Evolutionary conservation across 2,113 vertebrate genomes (phyloP).

Genomic region (Noctilio leporinus): DNA sequence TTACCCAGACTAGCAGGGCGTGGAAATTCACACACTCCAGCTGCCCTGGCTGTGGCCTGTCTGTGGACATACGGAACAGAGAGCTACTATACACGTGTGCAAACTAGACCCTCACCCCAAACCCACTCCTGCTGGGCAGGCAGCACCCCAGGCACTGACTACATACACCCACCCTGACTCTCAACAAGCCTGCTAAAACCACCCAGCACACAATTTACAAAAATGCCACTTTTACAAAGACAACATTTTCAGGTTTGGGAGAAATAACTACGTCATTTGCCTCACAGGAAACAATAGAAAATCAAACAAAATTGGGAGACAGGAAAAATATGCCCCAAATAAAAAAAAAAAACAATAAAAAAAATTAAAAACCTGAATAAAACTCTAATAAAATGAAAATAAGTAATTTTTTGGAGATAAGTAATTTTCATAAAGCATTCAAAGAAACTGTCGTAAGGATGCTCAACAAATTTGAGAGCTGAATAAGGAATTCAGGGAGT

Average conservation of each 20-base stretch:
- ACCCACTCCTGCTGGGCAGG: not conserved
- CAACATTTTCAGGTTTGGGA: not conserved
- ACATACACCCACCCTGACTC: not conserved
- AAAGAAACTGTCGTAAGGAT: not conserved
- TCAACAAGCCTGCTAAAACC: not conserved
- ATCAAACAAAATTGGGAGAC: not conserved
- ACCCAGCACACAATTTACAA: not conserved
- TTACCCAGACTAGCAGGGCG: not conserved
- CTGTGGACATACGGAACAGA: not conserved
- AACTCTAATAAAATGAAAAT: not conserved
- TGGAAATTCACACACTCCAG: not conserved
- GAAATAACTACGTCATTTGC: not conserved
- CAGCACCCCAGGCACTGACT: not conserved
- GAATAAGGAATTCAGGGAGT: not conserved
- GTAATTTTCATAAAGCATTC: not conserved
- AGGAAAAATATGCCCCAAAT: no score
- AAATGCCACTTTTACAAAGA: not conserved
- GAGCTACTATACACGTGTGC: not conserved
- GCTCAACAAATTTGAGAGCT: not conserved
- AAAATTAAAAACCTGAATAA: not conserved
- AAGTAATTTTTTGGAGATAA: not conserved
- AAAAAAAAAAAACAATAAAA: not conserved
- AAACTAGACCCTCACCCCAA: not conserved
- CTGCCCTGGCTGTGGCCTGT: not conserved
- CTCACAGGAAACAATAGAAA: not conserved